These are phyloP conservation scores for Acanthococcus lagerstroemiae DNA, from an alignment of 2,888 invertebrate species.

Conservation along the genomic window DNA sequence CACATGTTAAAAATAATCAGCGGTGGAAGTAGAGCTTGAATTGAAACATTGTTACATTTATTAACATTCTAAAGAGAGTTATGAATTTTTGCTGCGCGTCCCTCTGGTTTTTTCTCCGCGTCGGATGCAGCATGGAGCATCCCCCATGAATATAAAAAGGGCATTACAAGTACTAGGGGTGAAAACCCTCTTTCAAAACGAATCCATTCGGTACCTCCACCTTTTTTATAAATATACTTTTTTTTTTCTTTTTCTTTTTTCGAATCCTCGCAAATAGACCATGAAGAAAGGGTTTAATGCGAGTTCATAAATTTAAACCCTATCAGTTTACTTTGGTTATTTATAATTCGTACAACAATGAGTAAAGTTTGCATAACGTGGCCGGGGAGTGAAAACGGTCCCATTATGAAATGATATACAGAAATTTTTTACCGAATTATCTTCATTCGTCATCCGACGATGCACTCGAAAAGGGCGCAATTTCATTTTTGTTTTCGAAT, in stretches of 20 bases:
- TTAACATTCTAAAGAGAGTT: constrained; percentile 20
- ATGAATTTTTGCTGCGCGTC: constrained; percentile 14
- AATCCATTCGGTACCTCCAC: constrained; percentile 8
- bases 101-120: constrained; percentile 3
- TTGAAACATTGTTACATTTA: constrained; percentile 25
- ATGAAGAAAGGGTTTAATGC: constrained; percentile 13
- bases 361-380: constrained; percentile 12
- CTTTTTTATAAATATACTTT: not conserved
- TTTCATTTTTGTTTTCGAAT: constrained; percentile 11
- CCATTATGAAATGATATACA: constrained; percentile 7
- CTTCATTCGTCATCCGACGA: constrained; percentile 3
- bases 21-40: constrained; percentile 3
- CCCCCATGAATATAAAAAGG: constrained; percentile 13
- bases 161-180: constrained; percentile 13
- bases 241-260: not conserved
- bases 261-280: constrained; percentile 9
- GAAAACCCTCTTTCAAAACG: constrained; percentile 4
- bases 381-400: constrained; percentile 10
- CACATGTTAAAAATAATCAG: constrained; percentile 18
- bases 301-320: constrained; percentile 25
- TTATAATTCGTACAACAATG: constrained; percentile 22
- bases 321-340: constrained; percentile 27
- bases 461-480: not conserved
- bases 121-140: constrained; percentile 1
- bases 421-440: constrained; percentile 17